Evolutionary conservation across 1,140 invertebrate genomes (phyloP).

Genomic region (Teleopsis dalmanni): DNA sequence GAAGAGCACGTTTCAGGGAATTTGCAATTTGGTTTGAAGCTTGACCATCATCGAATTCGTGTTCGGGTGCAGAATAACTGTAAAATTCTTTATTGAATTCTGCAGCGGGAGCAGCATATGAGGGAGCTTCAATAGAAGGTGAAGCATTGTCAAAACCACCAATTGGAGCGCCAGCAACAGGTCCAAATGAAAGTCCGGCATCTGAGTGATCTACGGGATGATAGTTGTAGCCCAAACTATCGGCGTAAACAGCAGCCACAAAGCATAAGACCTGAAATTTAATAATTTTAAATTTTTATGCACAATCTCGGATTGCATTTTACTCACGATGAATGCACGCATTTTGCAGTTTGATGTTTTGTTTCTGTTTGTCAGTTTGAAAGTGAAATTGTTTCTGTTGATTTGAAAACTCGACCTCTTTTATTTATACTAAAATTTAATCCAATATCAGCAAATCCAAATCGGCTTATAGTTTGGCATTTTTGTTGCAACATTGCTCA

Average conservation of each 20-base stretch:
- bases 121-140: constrained; percentile 5
- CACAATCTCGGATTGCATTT: neutral
- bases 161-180: neutral
- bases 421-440: too few species aligned
- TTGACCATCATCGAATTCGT: constrained; percentile 20
- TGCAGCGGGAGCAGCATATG: constrained; percentile 7
- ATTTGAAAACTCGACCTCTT: too few species aligned
- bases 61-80: constrained; percentile 31
- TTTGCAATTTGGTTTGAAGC: constrained; percentile 18
- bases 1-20: constrained; percentile 23
- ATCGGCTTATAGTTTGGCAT: too few species aligned
- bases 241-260: constrained; percentile 25
- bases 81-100: constrained; percentile 30
- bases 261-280: constrained; percentile 29
- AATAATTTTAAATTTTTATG: too few species aligned
- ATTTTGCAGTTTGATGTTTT: constrained; percentile 6
- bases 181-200: constrained; percentile 6
- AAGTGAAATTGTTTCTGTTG: too few species aligned
- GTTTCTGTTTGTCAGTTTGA: neutral
- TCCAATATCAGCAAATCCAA: too few species aligned
- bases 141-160: neutral
- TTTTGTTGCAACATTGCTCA: too few species aligned
- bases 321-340: constrained; percentile 9
- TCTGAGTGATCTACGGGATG: constrained; percentile 16
- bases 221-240: constrained; percentile 34